A percentile compares a stretch with the other conserved stretches of the same genome.
These are phyloP conservation scores for Thamnophis sirtalis DNA, from an alignment of 2,113 vertebrate species.

Conservation along the genomic window DNA sequence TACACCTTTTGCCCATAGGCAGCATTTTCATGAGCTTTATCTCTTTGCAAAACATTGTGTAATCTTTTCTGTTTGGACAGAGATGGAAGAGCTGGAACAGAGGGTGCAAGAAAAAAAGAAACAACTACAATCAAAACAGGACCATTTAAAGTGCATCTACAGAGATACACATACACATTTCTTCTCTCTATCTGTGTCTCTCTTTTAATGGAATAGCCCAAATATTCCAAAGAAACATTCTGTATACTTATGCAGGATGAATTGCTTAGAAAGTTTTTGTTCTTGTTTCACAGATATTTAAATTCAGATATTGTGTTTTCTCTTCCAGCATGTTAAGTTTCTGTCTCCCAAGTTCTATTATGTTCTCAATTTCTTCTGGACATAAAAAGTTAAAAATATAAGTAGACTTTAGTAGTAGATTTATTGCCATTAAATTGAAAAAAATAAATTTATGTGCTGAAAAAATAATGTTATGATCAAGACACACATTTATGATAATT, in stretches of 20 bases:
- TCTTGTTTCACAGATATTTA: neutral
- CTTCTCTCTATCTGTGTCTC: neutral
- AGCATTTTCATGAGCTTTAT: neutral
- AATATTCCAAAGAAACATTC: neutral
- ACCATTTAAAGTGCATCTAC: neutral
- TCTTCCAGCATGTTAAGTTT: neutral
- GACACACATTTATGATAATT: neutral
- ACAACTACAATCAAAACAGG: neutral
- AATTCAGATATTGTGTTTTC: neutral
- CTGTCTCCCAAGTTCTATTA: neutral
- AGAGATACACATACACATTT: neutral
- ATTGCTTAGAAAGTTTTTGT: neutral
- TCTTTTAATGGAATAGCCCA: neutral
- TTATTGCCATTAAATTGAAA: neutral
- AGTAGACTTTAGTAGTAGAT: neutral
- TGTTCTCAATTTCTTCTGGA: neutral
- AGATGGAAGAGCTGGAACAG: neutral
- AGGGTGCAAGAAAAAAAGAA: neutral
- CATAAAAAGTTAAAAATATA: neutral
- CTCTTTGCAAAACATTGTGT: neutral
- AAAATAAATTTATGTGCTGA: neutral
- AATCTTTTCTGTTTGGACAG: neutral
- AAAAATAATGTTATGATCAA: neutral
- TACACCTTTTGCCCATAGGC: neutral
- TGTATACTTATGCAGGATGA: neutral